Percentiles rank a stretch among this genome's conserved stretches.
These are phyloP conservation scores for Daboia siamensis DNA, from an alignment of 2,113 vertebrate species.

Conservation along the genomic window DNA sequence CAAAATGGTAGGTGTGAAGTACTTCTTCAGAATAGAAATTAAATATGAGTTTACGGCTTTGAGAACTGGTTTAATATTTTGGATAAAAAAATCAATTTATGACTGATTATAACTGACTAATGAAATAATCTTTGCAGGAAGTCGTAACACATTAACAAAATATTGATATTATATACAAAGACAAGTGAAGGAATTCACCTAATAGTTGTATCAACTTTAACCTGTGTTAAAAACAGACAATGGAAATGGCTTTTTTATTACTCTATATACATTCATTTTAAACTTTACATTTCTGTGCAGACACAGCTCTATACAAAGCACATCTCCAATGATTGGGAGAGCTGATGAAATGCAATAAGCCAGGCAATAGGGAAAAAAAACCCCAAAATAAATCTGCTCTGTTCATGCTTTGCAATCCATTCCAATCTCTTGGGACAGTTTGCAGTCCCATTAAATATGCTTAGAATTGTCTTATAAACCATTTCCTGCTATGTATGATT, in stretches of 20 bases:
- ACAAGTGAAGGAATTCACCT: accelerated
- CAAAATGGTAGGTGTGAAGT: neutral
- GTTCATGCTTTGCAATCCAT: neutral
- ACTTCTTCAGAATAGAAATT: neutral
- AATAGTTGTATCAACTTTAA: neutral
- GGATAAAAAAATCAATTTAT: neutral
- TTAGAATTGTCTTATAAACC: neutral
- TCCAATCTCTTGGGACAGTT: neutral
- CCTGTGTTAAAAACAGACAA: neutral
- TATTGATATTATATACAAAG: neutral
- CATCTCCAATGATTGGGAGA: neutral
- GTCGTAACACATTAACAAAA: neutral
- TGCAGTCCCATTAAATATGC: neutral
- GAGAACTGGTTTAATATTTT: neutral
- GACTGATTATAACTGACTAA: neutral
- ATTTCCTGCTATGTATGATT: neutral
- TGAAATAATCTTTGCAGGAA: neutral
- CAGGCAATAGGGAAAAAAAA: accelerated
- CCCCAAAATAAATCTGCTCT: neutral
- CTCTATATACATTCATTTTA: neutral
- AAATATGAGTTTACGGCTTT: neutral
- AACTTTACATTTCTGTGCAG: neutral
- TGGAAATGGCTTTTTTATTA: neutral
- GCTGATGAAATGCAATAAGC: neutral
- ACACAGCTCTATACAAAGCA: neutral